A percentile compares a stretch with the other conserved stretches of the same genome.
These are phyloP conservation scores for Arvicanthis niloticus DNA, from an alignment of 2,113 vertebrate genomes.

Conservation along the genomic window DNA sequence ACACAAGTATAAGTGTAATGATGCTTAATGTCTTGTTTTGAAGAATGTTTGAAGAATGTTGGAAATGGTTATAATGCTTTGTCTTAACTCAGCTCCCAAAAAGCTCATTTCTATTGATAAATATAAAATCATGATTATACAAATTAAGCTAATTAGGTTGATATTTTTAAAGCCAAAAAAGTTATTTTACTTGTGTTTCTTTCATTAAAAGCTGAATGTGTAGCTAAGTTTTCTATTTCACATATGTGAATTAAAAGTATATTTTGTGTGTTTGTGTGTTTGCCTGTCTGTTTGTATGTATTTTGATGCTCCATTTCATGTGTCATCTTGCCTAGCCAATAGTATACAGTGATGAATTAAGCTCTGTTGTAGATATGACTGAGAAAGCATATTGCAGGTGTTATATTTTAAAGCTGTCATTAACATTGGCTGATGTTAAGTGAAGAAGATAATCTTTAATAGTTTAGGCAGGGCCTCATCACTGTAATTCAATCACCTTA, in stretches of 20 bases:
- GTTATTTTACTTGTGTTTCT: neutral
- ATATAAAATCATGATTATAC: neutral
- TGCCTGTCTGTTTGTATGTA: neutral
- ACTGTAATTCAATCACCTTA: neutral
- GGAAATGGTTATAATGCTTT: no score
- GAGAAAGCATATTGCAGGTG: neutral
- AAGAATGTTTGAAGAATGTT: no score
- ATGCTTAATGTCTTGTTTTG: neutral
- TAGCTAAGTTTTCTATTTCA: neutral
- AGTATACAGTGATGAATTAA: neutral
- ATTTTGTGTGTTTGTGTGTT: neutral
- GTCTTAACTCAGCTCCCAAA: no score
- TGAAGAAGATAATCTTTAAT: neutral
- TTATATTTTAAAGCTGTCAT: neutral
- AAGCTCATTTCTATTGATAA: neutral
- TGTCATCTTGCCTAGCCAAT: neutral
- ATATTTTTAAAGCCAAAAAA: neutral
- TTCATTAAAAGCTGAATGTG: neutral
- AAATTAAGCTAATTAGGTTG: neutral
- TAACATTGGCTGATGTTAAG: neutral
- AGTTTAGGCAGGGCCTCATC: neutral
- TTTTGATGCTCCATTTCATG: neutral
- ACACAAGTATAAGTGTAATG: neutral
- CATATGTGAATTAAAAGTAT: neutral
- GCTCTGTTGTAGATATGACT: neutral